Base-by-base conservation (phyloP, 2,888 invertebrate genomes). In the Cotesia congregata region DNA sequence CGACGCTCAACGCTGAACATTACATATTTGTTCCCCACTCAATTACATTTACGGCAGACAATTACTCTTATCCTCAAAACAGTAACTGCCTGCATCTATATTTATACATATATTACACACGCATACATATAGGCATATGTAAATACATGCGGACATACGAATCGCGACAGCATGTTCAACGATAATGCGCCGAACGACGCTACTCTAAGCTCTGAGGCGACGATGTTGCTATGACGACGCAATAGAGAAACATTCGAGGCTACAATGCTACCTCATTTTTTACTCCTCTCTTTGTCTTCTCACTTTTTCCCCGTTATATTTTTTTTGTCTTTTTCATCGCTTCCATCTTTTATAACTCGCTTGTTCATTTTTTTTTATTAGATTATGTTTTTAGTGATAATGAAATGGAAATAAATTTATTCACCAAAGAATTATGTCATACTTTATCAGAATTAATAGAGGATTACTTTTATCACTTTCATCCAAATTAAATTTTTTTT, bases 241-340 rank as follows among this genome's bases (percentile, higher is more conserved):
- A 83, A 80, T 86, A 80, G 86, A 88, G 88, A 87, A 88, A 88
- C 88, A 88, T 85, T 87, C 85, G 83, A 83, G 84, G 83, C 82
- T 39, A 76, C 78, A 76, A 78, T 72, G 78, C 60, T 60, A 60
- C 70, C 70, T 60, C 30, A 60, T 60, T 38, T 60, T 78, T 78
- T 74, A 78, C 77, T 78, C 76, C 80, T 75, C 76, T 72, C 73
- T 76, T 72, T 79, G 77, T 69, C 15, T 60, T n/a, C 60, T 65
- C 68, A 61, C 69, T 40, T 71, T 74, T 64, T 65, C 68, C 59
- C 38, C 74, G 70, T 75, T 68, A 39, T 72, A 65, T 70, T 70
- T 62, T 65, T 65, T 60, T 62, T 68, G 60, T 39, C 41, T 40
- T 20, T 15, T 9, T 15, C 17, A 20, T 17, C 50, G 12, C 50